Conservation (phyloP, 2,113 vertebrate species). For the Hydrochoerus hydrochaeris region DNA sequence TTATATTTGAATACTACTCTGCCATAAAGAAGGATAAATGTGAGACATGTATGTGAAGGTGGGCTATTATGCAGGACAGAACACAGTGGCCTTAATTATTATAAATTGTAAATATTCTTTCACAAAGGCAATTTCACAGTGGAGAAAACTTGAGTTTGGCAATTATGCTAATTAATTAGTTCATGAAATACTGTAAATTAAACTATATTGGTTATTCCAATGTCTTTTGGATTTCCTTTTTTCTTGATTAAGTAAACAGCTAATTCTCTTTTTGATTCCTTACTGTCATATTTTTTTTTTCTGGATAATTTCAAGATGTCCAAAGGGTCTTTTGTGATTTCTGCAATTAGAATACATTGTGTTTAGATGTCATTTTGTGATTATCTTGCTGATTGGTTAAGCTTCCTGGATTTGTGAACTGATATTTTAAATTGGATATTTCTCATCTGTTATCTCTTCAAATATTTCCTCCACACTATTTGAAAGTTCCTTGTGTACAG, state of each 20-base stretch:
- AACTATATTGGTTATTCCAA: background rate
- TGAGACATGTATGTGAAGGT: background rate
- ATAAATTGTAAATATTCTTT: background rate
- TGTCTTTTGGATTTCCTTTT: background rate
- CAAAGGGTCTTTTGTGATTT: background rate
- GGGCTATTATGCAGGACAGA: background rate
- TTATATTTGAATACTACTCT: background rate
- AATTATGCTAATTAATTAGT: background rate
- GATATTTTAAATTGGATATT: background rate
- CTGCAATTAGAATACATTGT: background rate
- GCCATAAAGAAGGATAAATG: background rate
- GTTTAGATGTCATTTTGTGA: background rate
- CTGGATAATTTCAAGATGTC: background rate
- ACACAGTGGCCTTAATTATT: background rate
- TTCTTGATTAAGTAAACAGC: background rate
- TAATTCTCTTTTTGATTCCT: background rate
- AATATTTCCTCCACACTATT: background rate
- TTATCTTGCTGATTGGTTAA: background rate
- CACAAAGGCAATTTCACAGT: background rate
- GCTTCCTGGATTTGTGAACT: background rate
- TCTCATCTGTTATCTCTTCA: background rate
- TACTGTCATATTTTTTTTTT: background rate
- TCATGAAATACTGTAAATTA: background rate
- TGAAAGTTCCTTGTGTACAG: background rate
- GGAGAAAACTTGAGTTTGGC: background rate